Percentiles rank a stretch among this genome's conserved stretches.
phyloP scores from a whole-genome alignment of 2,888 invertebrate species.

The Caenorhabditis japonica region DNA sequence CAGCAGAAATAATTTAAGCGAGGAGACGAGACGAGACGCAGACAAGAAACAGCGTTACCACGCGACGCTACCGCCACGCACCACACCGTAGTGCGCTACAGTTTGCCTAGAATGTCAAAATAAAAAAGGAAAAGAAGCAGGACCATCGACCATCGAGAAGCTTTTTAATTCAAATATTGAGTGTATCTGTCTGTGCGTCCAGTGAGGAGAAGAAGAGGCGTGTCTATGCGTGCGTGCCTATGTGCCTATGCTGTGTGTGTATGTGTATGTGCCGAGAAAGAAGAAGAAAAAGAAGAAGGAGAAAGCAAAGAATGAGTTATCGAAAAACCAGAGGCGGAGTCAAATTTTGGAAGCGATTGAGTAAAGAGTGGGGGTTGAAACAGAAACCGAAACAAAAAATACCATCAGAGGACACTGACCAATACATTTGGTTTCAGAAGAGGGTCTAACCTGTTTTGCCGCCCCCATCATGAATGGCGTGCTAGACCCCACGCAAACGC shows the following conservation, averaged over 20 bases:
- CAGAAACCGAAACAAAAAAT: too few species aligned
- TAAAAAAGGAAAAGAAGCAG: too few species aligned
- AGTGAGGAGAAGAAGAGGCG: neutral
- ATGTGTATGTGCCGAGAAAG: conserved; percentile 9
- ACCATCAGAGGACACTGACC: neutral
- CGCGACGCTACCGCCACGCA: too few species aligned
- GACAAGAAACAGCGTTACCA: too few species aligned
- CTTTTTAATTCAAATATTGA: conserved; percentile 10
- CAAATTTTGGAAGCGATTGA: conserved; percentile 2
- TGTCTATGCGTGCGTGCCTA: conserved; percentile 2
- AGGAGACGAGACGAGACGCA: too few species aligned
- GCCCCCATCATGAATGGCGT: neutral
- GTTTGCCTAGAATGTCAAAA: too few species aligned
- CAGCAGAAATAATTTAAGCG: too few species aligned
- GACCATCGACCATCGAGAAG: neutral
- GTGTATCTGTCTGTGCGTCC: conserved; percentile 13
- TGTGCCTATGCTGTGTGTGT: conserved; percentile 10
- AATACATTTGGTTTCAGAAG: conserved; percentile 40
- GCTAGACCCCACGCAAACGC: too few species aligned
- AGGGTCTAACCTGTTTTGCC: conserved; percentile 15
- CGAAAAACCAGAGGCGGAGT: conserved; percentile 32
- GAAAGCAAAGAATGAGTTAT: neutral
- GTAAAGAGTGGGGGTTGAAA: conserved; percentile 8
- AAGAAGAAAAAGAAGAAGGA: neutral
- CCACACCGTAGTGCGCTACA: too few species aligned